Conservation (phyloP, 2,888 invertebrate genomes). For the Agonopterix arenella region DNA sequence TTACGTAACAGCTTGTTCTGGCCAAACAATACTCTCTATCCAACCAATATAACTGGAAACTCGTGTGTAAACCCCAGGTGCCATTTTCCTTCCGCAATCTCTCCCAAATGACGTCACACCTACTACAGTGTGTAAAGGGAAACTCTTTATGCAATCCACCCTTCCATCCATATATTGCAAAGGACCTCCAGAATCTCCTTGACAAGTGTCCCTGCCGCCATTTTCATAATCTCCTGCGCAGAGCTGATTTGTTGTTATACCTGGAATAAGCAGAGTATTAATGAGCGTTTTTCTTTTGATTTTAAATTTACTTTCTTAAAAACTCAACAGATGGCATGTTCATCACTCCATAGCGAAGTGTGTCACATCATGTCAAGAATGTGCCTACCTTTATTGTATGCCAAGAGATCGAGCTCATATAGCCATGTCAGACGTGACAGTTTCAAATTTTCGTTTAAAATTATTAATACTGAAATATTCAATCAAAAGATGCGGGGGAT, state of each 20-base stretch:
- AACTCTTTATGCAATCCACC: constrained; percentile 50
- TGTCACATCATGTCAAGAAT: no score
- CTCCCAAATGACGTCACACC: constrained; percentile 74
- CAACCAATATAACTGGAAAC: constrained; percentile 64
- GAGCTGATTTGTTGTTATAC: constrained; percentile 46
- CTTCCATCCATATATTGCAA: constrained; percentile 53
- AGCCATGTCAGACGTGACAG: no score
- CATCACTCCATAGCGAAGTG: no score
- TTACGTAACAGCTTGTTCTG: constrained; percentile 13
- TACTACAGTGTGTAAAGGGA: constrained; percentile 61
- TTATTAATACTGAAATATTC: no score
- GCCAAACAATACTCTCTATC: constrained; percentile 72
- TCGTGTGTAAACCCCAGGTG: constrained; percentile 71
- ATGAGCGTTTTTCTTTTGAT: no score
- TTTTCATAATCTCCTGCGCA: constrained; percentile 66
- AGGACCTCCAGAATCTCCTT: constrained; percentile 71
- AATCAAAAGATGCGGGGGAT: no score
- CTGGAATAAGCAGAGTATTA: no score
- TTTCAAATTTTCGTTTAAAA: no score
- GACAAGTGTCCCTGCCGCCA: constrained; percentile 67
- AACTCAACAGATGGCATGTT: no score
- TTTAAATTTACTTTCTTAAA: no score
- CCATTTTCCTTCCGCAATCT: constrained; percentile 67
- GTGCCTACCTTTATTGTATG: no score
- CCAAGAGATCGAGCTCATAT: no score